Evolutionary conservation across 1,140 invertebrate genomes (phyloP).

Genomic region (Harlomillsia oculata): DNA sequence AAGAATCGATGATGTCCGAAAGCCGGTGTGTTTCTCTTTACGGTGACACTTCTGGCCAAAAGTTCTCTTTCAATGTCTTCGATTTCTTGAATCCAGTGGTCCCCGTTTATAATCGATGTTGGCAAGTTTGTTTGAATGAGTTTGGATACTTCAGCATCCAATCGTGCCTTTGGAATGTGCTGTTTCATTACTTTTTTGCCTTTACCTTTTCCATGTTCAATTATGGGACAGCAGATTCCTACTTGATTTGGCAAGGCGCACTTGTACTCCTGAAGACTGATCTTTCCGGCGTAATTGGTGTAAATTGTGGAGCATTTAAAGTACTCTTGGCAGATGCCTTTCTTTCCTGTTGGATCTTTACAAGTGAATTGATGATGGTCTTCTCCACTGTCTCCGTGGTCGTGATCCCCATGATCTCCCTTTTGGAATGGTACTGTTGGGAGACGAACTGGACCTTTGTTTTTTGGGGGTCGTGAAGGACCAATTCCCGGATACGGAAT

Average conservation of each 20-base stretch:
- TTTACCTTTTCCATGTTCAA: constrained; percentile 8
- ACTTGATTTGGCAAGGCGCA: constrained; percentile 15
- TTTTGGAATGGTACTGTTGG: background rate
- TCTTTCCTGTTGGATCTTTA: constrained; percentile 15
- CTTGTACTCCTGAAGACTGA: constrained; percentile 17
- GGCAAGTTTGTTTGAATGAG: constrained; percentile 10
- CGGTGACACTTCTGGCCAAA: constrained; percentile 5
- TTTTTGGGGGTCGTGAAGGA: background rate
- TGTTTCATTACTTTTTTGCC: background rate
- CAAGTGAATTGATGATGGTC: constrained; percentile 5
- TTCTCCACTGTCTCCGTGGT: background rate
- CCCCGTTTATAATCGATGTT: constrained; percentile 14
- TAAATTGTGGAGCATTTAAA: constrained; percentile 18
- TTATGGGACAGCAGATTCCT: constrained; percentile 21
- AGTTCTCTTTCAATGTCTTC: constrained; percentile 19
- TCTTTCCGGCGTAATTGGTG: constrained; percentile 7
- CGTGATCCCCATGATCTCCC: background rate
- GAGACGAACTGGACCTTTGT: background rate
- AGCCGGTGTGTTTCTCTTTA: constrained; percentile 17
- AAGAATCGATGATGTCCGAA: constrained; percentile 28
- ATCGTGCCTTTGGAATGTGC: background rate
- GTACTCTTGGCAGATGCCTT: constrained; percentile 22
- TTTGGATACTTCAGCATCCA: constrained; percentile 5
- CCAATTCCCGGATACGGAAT: too few relatives aligned
- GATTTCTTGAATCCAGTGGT: constrained; percentile 11